Conservation (phyloP, 2,797 vertebrate species). For the Catamblyrhynchus diadema region DNA sequence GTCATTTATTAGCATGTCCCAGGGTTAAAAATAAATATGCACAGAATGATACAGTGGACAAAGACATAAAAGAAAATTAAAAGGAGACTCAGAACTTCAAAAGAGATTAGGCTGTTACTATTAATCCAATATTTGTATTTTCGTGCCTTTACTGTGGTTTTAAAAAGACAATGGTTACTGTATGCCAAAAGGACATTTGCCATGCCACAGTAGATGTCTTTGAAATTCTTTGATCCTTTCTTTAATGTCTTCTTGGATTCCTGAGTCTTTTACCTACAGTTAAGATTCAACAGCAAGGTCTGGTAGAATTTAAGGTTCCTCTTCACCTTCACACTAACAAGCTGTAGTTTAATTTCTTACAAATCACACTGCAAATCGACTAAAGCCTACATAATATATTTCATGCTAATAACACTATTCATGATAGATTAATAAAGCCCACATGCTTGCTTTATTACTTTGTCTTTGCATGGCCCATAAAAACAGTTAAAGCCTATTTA, state of each 20-base stretch:
- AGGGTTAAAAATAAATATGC: neutral
- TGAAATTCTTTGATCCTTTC: neutral
- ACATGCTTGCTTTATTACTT: conserved; percentile 35
- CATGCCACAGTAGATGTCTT: neutral
- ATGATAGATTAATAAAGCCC: conserved; percentile 27
- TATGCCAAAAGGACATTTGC: neutral
- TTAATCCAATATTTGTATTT: neutral
- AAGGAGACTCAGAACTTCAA: neutral
- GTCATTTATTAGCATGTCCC: neutral
- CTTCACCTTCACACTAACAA: neutral
- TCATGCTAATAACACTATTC: conserved; percentile 8
- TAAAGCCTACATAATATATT: conserved; percentile 12
- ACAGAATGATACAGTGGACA: neutral
- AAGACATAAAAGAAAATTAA: neutral
- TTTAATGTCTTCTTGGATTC: neutral
- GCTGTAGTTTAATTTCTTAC: conserved; percentile 1
- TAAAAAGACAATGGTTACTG: neutral
- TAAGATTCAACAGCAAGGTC: neutral
- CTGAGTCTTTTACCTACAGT: neutral
- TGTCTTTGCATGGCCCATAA: conserved; percentile 8
- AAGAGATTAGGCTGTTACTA: neutral
- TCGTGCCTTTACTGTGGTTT: neutral
- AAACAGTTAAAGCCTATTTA: conserved; percentile 41
- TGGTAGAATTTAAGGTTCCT: neutral
- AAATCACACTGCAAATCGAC: conserved; percentile 33